Evolutionary conservation across 2,113 vertebrate species (phyloP).

Genomic region (Scytalopus superciliaris): DNA sequence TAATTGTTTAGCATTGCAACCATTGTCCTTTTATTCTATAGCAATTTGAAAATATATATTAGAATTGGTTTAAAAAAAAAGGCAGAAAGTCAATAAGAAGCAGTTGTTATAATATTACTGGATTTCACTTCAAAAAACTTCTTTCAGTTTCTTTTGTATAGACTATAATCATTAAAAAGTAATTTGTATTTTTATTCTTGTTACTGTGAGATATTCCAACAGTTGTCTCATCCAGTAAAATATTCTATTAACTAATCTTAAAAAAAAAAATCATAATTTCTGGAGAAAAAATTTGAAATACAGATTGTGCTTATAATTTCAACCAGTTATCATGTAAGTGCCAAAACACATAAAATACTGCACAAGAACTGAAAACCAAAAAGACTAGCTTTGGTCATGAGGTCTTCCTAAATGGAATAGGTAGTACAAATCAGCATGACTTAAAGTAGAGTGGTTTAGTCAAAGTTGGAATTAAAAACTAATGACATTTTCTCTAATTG

Average conservation of each 20-base stretch:
- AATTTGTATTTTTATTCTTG: neutral
- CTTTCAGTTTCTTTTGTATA: neutral
- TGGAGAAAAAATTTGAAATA: neutral
- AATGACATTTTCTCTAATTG: neutral
- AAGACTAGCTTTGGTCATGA: neutral
- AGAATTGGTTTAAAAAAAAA: neutral
- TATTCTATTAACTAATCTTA: neutral
- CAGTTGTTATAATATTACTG: neutral
- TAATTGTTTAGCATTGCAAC: neutral
- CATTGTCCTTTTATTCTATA: neutral
- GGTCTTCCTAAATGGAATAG: neutral
- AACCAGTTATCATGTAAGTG: neutral
- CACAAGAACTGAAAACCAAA: neutral
- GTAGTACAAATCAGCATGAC: neutral
- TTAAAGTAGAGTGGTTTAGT: neutral
- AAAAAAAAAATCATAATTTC: neutral
- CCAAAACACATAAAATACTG: neutral
- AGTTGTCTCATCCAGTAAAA: neutral
- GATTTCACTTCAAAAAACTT: neutral
- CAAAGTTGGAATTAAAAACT: neutral
- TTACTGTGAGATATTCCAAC: neutral
- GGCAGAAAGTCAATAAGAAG: neutral
- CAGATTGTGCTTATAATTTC: neutral
- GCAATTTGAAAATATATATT: neutral
- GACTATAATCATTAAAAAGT: neutral